Percentiles rank a stretch among this genome's conserved stretches.
Conservation (phyloP, 2,797 vertebrate species). For the Arctocebus calabarensis region DNA sequence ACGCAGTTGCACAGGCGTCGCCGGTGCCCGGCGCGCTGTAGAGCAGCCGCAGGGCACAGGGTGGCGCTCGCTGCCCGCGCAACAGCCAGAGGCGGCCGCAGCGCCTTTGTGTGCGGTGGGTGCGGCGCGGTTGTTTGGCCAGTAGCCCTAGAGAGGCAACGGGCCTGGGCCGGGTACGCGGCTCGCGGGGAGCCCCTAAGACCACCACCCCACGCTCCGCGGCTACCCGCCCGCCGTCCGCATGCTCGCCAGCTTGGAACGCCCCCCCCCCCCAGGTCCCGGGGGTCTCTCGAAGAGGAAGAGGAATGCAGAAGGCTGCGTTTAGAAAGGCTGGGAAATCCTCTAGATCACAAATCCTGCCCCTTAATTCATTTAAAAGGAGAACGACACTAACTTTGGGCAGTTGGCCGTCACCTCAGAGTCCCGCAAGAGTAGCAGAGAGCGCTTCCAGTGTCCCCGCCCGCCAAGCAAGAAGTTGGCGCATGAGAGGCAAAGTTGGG, state of each 20-base stretch:
- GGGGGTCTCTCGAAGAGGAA: neutral
- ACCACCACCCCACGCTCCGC: neutral
- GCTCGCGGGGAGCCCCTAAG: neutral
- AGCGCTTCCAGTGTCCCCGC: neutral
- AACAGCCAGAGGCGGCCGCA: neutral
- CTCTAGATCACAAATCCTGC: neutral
- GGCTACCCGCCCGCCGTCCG: rapidly evolving
- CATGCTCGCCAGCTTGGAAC: neutral
- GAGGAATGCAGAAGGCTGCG: neutral
- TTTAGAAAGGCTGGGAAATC: neutral
- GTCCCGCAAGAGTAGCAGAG: neutral
- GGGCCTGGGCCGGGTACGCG: rapidly evolving
- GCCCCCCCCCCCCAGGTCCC: no score
- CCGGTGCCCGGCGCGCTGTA: constrained; percentile 47
- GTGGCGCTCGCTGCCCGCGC: constrained; percentile 81
- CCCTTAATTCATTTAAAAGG: neutral
- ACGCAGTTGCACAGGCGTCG: rapidly evolving
- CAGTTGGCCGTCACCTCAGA: neutral
- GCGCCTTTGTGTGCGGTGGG: constrained; percentile 54
- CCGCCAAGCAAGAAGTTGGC: neutral
- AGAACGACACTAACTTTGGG: neutral
- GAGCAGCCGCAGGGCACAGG: constrained; percentile 67
- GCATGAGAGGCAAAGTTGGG: neutral
- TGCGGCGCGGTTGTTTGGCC: rapidly evolving
- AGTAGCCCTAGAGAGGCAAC: rapidly evolving